Base-by-base conservation (phyloP, 2,797 vertebrate genomes). In the Heliangelus exortis region DNA sequence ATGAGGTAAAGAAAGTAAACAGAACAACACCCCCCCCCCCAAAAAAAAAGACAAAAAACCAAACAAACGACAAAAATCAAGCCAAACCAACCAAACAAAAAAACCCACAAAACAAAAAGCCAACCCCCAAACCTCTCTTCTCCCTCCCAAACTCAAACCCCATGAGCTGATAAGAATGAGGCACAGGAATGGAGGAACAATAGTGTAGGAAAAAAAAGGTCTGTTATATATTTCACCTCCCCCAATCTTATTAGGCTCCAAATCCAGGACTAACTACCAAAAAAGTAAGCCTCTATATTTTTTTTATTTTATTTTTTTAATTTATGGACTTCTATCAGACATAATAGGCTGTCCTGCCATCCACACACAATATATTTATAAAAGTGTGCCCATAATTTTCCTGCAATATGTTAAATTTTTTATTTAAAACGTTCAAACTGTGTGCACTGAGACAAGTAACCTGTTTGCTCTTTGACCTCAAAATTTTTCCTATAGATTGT, bases 321-420 rank as follows among this genome's bases (percentile, higher is more conserved):
- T 62, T 65, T 21, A 93, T 71, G 59, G 51, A 71, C 11, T 82
- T 53, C 65, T 36, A 66, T 73, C 41, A 90, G 75, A 90, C 63
- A 78, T 69, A 68, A 89, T 69, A 73, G 89, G 36, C 48, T 87
- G 18, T 41, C 72, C 59, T 81, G 83, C 29, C 62, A 77, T 53
- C 89, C 74, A 83, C 61, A 79, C 39, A 50, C 87, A 72, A 12
- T 73, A 72, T n/a, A 19, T 71, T 89, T 72, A n/a, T 75, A 68
- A 77, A 34, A 33, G 31, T 17, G 81, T 73, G 39, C n/a, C 45
- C 71, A 39, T 7, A 65, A 69, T 28, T 20, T 62, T 93, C 93
- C 33, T 68, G 57, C 93, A 92, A 72, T 50, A 23, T 84, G 21
- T 28, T 95, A 41, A 65, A 72, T 75, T 90, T 91, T 91, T 82